Evolutionary conservation across 1,140 invertebrate genomes (phyloP), one percentile per base, ranked within the genome.

Genomic region (Drosophila miranda): DNA sequence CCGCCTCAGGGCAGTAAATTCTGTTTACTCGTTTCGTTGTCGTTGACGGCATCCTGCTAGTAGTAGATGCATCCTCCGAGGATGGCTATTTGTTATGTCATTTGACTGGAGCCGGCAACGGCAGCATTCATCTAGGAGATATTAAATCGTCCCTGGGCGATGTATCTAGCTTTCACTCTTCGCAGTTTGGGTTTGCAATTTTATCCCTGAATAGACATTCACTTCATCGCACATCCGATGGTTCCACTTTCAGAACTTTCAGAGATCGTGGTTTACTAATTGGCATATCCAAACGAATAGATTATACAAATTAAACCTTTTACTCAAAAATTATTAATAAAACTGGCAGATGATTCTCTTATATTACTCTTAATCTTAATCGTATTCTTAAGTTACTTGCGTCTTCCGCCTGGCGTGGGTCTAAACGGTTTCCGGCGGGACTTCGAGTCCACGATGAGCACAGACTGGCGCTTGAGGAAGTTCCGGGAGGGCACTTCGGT

Each of bases 371-470:
- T 43, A 16, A 19, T 13, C n/a, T 54, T 3, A 9, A 26, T 9
- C 6, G 9, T 7, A 41, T 4, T 16, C 19, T 14, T 9, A 4
- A 16, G 11, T 60, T 87, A 87, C 41, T 87, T 87, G 26, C 82
- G 70, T 28, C 89, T 70, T 19, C 46, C 84, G 6, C 68, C 89
- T 14, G 89, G 89, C 23, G 82, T 54, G 0, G 89, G 82, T 63
- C 93, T 87, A 73, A 94, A 95, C 14, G 94, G 94, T 91, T 96
- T 96, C 55, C 95, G 93, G 46, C 96, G 93, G 49, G 94, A 96
- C 89, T 96, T 97, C 2, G 96, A 95, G 89, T 97, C 96, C 13
- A 97, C 93, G 26, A 96, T 95, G 5, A 96, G 91, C 87, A 96
- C 95, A 1, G 96, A 96, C 90, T 97, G 96, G 64, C 95, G 92